These are phyloP conservation scores for Zelostemma sp. DNA, from an alignment of 1,140 invertebrate genomes.

Conservation along the genomic window DNA sequence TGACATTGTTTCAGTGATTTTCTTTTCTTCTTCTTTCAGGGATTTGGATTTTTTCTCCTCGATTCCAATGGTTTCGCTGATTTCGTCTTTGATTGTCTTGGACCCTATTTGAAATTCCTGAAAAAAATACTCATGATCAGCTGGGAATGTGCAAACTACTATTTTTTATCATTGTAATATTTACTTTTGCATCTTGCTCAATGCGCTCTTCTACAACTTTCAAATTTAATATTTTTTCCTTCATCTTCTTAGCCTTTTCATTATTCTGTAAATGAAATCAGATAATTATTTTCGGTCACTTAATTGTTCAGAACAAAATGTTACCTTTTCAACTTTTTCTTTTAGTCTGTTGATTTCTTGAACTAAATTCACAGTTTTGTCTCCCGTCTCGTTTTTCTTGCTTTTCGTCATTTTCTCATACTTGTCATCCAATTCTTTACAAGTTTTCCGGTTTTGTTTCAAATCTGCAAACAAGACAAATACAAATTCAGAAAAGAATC, in stretches of 20 bases:
- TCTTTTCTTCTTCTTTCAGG: constrained; percentile 75
- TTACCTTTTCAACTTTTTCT: constrained; percentile 70
- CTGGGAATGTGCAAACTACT: background rate
- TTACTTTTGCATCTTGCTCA: constrained; percentile 53
- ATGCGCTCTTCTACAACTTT: constrained; percentile 53
- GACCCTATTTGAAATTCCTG: constrained; percentile 44
- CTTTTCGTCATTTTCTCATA: constrained; percentile 74
- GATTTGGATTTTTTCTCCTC: constrained; percentile 53
- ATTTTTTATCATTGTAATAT: constrained; percentile 4
- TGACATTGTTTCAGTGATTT: constrained; percentile 71
- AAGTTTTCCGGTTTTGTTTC: constrained; percentile 72
- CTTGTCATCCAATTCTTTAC: constrained; percentile 71
- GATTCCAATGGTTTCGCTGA: constrained; percentile 45
- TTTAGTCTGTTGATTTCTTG: constrained; percentile 49
- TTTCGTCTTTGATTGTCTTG: constrained; percentile 53
- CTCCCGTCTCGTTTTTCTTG: constrained; percentile 73
- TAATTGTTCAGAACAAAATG: background rate
- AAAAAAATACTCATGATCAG: background rate
- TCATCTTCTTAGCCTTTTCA: constrained; percentile 41
- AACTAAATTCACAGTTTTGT: constrained; percentile 67
- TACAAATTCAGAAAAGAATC: constrained; percentile 14
- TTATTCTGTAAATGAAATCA: constrained; percentile 38
- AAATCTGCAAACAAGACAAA: constrained; percentile 67
- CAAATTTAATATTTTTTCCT: constrained; percentile 49
- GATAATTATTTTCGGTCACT: constrained; percentile 31